Base-by-base conservation (phyloP, 2,797 vertebrate species). In the Pangasius larnaudii region DNA sequence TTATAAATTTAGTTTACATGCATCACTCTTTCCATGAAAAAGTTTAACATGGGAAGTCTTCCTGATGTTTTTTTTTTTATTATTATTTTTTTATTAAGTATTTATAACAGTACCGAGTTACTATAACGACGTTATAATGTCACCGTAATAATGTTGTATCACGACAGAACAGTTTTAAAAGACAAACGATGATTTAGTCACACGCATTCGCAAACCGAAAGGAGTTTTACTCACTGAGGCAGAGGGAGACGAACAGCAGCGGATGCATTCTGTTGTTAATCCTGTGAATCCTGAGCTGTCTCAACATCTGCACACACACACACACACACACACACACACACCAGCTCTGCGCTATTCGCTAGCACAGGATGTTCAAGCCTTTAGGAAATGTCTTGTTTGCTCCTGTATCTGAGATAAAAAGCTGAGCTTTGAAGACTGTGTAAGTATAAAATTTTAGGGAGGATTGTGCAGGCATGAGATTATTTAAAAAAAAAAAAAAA, bases 211-310 rank as follows among this genome's bases (percentile, higher is more conserved):
- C 42, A 82, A 63, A 77, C 69, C 11, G 39, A 46, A 71, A 24
- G 39, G 10, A 53, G 2, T 53, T 87, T 85, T 88, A 90, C 91
- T 91, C 39, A 91, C 91, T 89, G 91, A 91, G 85, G 69, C 85
- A 88, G 91, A 91, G 59, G 71, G 82, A 88, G 84, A 90, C 53
- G 39, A 88, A 87, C 59, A 90, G 75, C 81, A 90, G 85, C 69
- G 63, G 86, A 85, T 87, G 49, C 91, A 90, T 91, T 90, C 81
- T 56, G 89, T 74, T 65, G 46, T 88, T 24, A 61, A 89, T 46
- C 24, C 79, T 78, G 36, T 78, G 36, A 86, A 71, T 78, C 65
- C 63, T 82, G n/a, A 36, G 77, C 7, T 19, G 9, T 42, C n/a
- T 49, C n/a, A 88, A 74, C 77, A 56, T 79, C 77, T 79, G 77